Evolutionary conservation across 1,140 invertebrate species (phyloP).

Genomic region (Aphelenchoides besseyi): DNA sequence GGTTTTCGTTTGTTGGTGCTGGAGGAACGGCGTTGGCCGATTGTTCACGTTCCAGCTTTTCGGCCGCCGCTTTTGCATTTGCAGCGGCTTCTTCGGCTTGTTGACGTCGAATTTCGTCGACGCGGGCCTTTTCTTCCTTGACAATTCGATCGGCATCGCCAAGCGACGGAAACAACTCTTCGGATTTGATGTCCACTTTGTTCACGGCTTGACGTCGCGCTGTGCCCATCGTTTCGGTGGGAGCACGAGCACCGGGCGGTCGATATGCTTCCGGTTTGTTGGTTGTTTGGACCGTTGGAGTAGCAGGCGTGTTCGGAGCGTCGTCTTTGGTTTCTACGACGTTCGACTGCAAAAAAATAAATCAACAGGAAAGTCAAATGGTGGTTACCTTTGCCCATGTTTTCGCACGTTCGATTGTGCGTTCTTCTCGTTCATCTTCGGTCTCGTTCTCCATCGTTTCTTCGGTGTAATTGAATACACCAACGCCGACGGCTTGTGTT

Average conservation of each 20-base stretch:
- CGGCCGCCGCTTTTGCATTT: neutral
- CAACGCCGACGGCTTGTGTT: neutral
- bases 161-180: conserved; percentile 21
- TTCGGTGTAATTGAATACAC: conserved; percentile 3
- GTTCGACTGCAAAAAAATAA: neutral
- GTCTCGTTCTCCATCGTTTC: neutral
- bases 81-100: neutral
- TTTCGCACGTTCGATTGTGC: neutral
- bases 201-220: neutral
- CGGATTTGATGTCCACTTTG: conserved; percentile 12
- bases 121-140: conserved; percentile 8
- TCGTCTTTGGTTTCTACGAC: neutral
- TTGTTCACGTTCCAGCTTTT: neutral
- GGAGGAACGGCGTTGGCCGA: neutral
- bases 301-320: neutral
- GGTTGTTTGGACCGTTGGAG: neutral
- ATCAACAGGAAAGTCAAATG: neutral
- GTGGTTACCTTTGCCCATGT: conserved; percentile 10
- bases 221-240: neutral
- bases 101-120: conserved; percentile 3
- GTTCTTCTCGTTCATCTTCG: neutral
- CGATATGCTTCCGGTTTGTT: neutral
- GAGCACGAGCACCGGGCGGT: conserved; percentile 2
- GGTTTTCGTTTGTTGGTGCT: neutral
- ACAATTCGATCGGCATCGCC: conserved; percentile 18